These are phyloP conservation scores for Simalia tracyae DNA, from an alignment of 2,797 vertebrate genomes.

Conservation along the genomic window DNA sequence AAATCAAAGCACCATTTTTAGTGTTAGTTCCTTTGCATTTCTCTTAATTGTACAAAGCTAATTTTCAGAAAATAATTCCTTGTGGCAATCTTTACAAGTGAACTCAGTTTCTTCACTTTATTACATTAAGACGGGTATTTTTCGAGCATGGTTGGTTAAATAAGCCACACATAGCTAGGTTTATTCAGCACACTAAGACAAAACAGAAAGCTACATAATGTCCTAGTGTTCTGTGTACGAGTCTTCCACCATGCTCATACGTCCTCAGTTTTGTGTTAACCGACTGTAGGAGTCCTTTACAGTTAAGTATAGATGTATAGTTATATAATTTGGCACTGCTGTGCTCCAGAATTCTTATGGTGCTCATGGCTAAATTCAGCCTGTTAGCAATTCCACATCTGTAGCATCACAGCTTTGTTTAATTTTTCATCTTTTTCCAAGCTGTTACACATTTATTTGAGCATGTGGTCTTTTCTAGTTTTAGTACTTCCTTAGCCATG, in stretches of 20 bases:
- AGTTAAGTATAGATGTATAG: neutral
- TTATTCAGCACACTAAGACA: neutral
- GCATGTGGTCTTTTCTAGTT: neutral
- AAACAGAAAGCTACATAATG: neutral
- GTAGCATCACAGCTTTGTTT: neutral
- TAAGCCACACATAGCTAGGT: neutral
- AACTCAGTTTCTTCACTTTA: neutral
- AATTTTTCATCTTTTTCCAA: neutral
- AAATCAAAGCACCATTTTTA: neutral
- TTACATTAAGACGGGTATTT: neutral
- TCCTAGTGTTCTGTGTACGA: neutral
- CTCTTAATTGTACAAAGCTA: neutral
- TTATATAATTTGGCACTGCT: too few relatives aligned
- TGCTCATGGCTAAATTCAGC: too few relatives aligned
- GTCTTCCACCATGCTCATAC: neutral
- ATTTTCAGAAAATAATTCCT: neutral
- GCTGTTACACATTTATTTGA: neutral
- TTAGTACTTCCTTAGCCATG: neutral
- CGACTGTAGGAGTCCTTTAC: neutral
- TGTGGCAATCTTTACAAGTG: neutral
- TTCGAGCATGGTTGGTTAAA: neutral
- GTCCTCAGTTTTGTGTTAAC: neutral
- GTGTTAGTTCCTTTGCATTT: neutral
- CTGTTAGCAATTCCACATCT: neutral
- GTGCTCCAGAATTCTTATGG: too few relatives aligned